phyloP scores from a whole-genome alignment of 1,140 invertebrate genomes.

The Macrobrachium nipponense region DNA sequence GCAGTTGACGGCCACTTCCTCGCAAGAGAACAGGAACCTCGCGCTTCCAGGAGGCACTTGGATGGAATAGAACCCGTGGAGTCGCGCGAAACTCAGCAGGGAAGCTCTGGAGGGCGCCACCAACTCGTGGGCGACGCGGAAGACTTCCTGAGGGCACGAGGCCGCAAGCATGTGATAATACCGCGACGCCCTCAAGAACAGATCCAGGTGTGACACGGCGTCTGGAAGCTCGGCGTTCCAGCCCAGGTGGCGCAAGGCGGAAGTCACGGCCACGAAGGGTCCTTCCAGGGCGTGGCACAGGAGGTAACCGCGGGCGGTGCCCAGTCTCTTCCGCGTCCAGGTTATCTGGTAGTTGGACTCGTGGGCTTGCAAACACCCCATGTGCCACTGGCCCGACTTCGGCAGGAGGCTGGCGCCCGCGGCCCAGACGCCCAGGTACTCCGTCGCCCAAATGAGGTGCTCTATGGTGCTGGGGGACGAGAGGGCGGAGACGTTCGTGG shows the following conservation, averaged over 20 bases:
- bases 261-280: conserved; percentile 44
- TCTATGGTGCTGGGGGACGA: conserved; percentile 10
- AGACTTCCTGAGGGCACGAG: conserved; percentile 19
- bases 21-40: conserved; percentile 23
- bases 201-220: conserved; percentile 15
- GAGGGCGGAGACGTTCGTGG: conserved; percentile 9
- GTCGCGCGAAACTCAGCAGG: conserved; percentile 34
- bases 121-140: conserved; percentile 3
- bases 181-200: conserved; percentile 37
- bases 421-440: conserved; percentile 48
- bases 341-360: conserved; percentile 36
- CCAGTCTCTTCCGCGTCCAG: conserved; percentile 27
- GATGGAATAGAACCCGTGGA: conserved; percentile 34
- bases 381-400: conserved; percentile 29
- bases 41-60: conserved; percentile 15
- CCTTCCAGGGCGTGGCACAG: conserved; percentile 44
- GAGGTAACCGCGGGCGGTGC: conserved; percentile 30
- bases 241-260: conserved; percentile 43
- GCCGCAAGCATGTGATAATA: conserved; percentile 37
- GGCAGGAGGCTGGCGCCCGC: conserved; percentile 29
- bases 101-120: conserved; percentile 18
- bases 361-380: conserved; percentile 37
- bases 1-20: conserved; percentile 30
- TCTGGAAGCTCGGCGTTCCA: conserved; percentile 28
- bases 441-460: conserved; percentile 49